These are phyloP conservation scores for Nothobranchius kuhntae DNA, from an alignment of 2,113 vertebrate genomes.

Conservation along the genomic window DNA sequence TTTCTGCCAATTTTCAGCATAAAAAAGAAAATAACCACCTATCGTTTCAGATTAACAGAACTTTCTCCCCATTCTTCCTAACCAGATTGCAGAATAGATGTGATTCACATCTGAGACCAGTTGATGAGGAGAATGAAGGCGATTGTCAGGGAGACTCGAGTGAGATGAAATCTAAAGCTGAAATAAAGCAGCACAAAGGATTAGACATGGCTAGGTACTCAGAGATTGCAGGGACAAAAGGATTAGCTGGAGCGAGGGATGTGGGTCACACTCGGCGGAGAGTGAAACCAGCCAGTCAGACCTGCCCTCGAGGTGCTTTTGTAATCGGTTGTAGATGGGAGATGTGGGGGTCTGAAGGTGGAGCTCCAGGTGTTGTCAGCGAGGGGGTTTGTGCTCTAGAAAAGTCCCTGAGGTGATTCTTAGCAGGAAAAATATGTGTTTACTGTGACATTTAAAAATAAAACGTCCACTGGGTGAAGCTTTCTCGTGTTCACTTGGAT, in stretches of 20 bases:
- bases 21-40: neutral
- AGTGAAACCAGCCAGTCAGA: conserved; percentile 63
- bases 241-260: conserved; percentile 69
- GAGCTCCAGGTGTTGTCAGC: conserved; percentile 9
- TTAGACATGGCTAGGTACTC: conserved; percentile 68
- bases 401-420: neutral
- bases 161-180: conserved; percentile 56
- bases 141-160: conserved; percentile 32
- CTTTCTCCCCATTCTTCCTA: neutral
- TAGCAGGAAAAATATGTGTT: conserved; percentile 25
- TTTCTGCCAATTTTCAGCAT: conserved; percentile 13
- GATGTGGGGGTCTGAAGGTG: conserved; percentile 9
- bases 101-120: conserved; percentile 18
- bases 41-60: neutral
- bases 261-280: conserved; percentile 70
- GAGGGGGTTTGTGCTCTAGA: conserved; percentile 29
- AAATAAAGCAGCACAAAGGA: conserved; percentile 66
- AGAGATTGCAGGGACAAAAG: conserved; percentile 69
- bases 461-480: neutral
- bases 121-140: conserved; percentile 45
- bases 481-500: neutral
- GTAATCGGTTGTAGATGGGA: conserved; percentile 49
- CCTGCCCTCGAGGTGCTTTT: conserved; percentile 35
- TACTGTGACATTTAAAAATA: neutral
- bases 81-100: conserved; percentile 9